Base-by-base conservation (phyloP, 2,113 vertebrate species). In the Oreochromis niloticus region DNA sequence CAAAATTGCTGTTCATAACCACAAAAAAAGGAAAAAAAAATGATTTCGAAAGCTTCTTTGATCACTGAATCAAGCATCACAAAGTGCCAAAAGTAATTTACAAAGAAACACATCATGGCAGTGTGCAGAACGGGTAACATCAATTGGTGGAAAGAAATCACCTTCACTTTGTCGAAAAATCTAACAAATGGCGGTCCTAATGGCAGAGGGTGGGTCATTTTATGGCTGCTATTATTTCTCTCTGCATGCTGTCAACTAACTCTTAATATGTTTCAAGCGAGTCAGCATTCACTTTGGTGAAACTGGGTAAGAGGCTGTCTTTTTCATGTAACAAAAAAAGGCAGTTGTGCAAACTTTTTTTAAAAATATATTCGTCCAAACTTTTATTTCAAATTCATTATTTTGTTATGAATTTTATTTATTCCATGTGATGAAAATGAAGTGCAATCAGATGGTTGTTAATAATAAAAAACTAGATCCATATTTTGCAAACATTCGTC, bases 231-330 rank as follows among this genome's bases (percentile, higher is more conserved):
- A 2, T 48, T 75, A 75, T 32, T 75, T 48, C 43, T 32, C 24
- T 48, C 9, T 48, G n/a, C 19, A 82, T 11, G 2, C 36, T 81
- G 39, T 80, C 55, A 41, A 6, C n/a, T 56, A 11, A 78, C 61
- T 83, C 41, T 75, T 54, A 16, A 89, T 75, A 19, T 6, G 10
- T 84, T 81, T 80, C 12, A 83, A 54, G 59, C 2, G 24, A 59
- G 50, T 48, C 9, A n/a, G 3, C 17, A 4, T 12, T 43, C 9
- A 17, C 24, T 34, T 89, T 24, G 12, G 6, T 89, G 73, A 50
- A 85, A 61, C 30, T 36, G 30, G 55, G 14, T 52, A 61, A 79
- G 30, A 78, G 10, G 32, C 68, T 66, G 56, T 66, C 10, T 48
- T 46, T 68, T 80, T 24, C 2, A 71, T 50, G 32, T 46, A 24